Conservation (phyloP, 2,888 invertebrate genomes). For the Macrophya annulata region DNA sequence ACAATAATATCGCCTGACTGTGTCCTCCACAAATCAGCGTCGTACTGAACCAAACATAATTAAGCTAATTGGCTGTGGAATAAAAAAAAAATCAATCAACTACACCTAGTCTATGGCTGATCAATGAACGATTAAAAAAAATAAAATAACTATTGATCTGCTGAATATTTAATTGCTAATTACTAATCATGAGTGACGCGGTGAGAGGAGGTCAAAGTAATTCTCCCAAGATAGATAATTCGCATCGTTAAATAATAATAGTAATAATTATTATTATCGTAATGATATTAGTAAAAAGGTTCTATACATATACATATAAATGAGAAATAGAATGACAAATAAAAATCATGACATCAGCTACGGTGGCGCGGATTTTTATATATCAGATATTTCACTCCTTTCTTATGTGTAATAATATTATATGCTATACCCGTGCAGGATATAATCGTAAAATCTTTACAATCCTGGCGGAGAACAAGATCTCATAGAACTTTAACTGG, state of each 20-base stretch:
- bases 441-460: constrained; percentile 19
- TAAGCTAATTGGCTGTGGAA: background rate
- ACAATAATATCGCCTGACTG: background rate
- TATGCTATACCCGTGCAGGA: background rate
- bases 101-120: background rate
- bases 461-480: background rate
- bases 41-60: background rate
- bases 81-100: background rate
- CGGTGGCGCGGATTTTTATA: background rate
- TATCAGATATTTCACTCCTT: background rate
- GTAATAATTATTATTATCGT: too few relatives aligned
- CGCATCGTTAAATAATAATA: background rate
- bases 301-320: background rate
- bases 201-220: background rate
- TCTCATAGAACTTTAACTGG: background rate
- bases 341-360: background rate
- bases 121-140: background rate
- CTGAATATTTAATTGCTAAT: background rate
- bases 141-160: background rate
- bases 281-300: background rate
- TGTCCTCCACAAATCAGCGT: background rate
- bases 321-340: background rate
- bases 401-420: background rate
- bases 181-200: background rate
- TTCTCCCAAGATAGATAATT: background rate